A percentile compares a stretch with the other conserved stretches of the same genome.
Conservation (phyloP, 1,140 invertebrate species). For the Popillia japonica region DNA sequence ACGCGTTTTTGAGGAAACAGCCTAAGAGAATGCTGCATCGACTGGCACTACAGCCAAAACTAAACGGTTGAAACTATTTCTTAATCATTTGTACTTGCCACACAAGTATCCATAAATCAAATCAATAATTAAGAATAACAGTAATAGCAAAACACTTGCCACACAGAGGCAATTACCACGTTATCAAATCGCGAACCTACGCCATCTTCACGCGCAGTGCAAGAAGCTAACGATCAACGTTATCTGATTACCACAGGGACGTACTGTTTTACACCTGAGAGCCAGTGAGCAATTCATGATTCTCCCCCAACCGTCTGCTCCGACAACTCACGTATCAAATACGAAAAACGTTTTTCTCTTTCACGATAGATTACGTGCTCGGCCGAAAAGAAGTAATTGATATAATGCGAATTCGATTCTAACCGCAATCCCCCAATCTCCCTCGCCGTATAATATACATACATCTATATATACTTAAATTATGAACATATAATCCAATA, state of each 20-base stretch:
- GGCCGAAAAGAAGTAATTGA: neutral
- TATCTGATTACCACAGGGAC: neutral
- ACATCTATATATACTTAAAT: neutral
- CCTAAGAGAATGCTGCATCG: too few relatives aligned
- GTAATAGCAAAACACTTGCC: too few relatives aligned
- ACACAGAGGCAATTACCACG: too few relatives aligned
- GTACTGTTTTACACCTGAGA: neutral
- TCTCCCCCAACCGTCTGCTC: neutral
- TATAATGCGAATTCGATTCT: neutral
- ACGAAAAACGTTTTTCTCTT: neutral
- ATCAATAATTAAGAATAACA: too few relatives aligned
- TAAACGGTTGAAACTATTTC: too few relatives aligned
- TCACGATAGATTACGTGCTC: neutral
- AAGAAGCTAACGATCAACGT: neutral
- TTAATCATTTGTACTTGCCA: too few relatives aligned
- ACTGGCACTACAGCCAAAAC: too few relatives aligned
- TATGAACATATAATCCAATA: slow-evolving; percentile 5
- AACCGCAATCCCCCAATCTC: too few relatives aligned
- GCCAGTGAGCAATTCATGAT: neutral
- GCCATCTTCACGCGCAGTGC: too few relatives aligned
- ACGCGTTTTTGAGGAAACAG: too few relatives aligned
- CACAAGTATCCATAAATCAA: too few relatives aligned
- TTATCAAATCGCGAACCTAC: too few relatives aligned
- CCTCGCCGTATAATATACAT: neutral
- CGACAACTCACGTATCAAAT: neutral